Evolutionary conservation across 2,113 vertebrate species (phyloP), one percentile per base, ranked within the genome.

Genomic region (Saccopteryx leptura): DNA sequence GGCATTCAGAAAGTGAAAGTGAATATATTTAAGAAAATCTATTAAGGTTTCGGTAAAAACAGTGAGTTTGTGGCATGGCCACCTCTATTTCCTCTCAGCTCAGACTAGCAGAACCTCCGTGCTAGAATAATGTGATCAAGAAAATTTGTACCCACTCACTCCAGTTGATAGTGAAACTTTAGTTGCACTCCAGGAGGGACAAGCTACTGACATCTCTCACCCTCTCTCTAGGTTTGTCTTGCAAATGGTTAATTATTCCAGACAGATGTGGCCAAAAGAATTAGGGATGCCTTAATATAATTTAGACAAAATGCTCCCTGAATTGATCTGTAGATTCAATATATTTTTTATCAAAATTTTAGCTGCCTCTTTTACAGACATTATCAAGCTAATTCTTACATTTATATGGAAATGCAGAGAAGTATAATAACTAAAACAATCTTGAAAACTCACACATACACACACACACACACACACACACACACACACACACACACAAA

Each of bases 101-200:
- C 12, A 26, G 9, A 33, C 21, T 68, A 48, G 56, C 1, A 11
- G 1, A 1, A 79, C 15, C n/a, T 81, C 3, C 63, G 1, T 3
- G 5, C 4, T 52, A 19, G 12, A 1, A 23, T 11, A 7, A 0
- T 12, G 3, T 46, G 18, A 50, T 19, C 60, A 58, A 83, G 26
- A 71, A n/a, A 17, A 21, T 0, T 1, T 9, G 1, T 26, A 17
- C 9, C 8, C 19, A 72, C n/a, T 68, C 63, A 72, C 1, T 33
- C 8, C 4, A 31, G 7, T 2, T 71, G 7, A 2, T 7, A 28
- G 0, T 46, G 61, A 4, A 0, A 2, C 2, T 31, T 26, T 39
- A 60, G n/a, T 48, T 19, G n/a, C n/a, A 39, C 72, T 6, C 3
- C 26, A 85, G 28, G 11, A 58, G 68, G 0, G 18, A 3, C 15